These are phyloP conservation scores for Hyles lineata DNA, from an alignment of 2,888 invertebrate species.

Conservation along the genomic window DNA sequence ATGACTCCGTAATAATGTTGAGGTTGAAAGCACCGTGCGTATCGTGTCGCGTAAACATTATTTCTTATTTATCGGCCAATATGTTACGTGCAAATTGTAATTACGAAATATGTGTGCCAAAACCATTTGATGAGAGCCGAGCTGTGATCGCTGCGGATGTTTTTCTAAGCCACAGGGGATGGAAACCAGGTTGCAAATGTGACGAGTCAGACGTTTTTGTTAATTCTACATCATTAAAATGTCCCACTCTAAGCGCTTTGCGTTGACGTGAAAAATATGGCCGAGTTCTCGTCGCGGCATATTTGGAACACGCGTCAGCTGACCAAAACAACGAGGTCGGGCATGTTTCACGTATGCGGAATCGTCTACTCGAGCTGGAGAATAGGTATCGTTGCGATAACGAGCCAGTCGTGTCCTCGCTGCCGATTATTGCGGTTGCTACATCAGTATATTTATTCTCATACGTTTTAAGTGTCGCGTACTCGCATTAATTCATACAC, in stretches of 20 bases:
- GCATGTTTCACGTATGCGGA: conserved; percentile 70
- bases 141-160: background rate
- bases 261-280: conserved; percentile 58
- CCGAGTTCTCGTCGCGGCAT: conserved; percentile 54
- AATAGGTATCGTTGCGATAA: conserved; percentile 79
- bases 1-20: conserved; percentile 49
- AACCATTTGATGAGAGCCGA: background rate
- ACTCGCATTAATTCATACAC: conserved; percentile 46
- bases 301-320: conserved; percentile 75
- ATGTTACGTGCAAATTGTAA: background rate
- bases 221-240: conserved; percentile 33
- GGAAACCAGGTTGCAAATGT: conserved; percentile 8
- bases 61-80: conserved; percentile 11
- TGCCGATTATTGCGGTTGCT: conserved; percentile 81
- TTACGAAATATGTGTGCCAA: conserved; percentile 13
- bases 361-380: conserved; percentile 70
- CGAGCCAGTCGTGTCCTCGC: conserved; percentile 80
- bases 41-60: conserved; percentile 9
- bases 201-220: conserved; percentile 2
- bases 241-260: conserved; percentile 40
- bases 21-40: conserved; percentile 46
- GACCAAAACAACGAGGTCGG: conserved; percentile 73
- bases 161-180: conserved; percentile 1
- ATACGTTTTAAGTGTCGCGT: conserved; percentile 35
- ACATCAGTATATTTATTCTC: conserved; percentile 62